A percentile compares a stretch with the other conserved stretches of the same genome.
These are phyloP conservation scores for Lepus timidus DNA, from an alignment of 2,113 vertebrate genomes.

Conservation along the genomic window DNA sequence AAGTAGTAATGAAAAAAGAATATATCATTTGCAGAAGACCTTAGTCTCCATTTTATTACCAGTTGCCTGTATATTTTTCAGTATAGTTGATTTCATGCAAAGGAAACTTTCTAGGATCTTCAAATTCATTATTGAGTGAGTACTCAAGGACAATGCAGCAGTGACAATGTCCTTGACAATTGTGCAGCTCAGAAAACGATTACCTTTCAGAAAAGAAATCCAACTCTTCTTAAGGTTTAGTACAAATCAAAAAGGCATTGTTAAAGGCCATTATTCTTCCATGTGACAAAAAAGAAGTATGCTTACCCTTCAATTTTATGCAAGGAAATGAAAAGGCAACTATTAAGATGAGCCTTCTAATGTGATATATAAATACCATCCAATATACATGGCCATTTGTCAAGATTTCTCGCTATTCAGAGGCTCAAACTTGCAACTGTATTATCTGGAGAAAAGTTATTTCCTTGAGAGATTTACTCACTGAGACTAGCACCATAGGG, in stretches of 20 bases:
- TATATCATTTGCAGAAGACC: slow-evolving; percentile 25
- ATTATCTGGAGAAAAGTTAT: neutral
- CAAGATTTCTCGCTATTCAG: neutral
- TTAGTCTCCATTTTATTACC: slow-evolving; percentile 7
- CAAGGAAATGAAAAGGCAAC: slow-evolving; percentile 42
- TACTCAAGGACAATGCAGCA: slow-evolving; percentile 37
- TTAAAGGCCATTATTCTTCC: slow-evolving; percentile 64
- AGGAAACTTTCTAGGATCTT: slow-evolving; percentile 55
- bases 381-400: neutral
- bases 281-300: slow-evolving; percentile 43
- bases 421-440: neutral
- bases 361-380: slow-evolving; percentile 58
- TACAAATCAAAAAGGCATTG: slow-evolving; percentile 64
- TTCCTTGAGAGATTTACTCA: neutral
- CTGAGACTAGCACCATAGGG: neutral
- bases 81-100: slow-evolving; percentile 58
- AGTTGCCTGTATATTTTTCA: neutral
- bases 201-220: slow-evolving; percentile 31
- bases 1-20: slow-evolving; percentile 50
- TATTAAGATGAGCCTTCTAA: slow-evolving; percentile 43
- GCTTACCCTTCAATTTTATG: slow-evolving; percentile 25
- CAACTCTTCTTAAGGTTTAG: slow-evolving; percentile 27
- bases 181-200: slow-evolving; percentile 11
- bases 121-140: neutral
- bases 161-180: slow-evolving; percentile 44